Percentiles rank a stretch among this genome's conserved stretches.
Conservation (phyloP, 2,113 vertebrate genomes). For the Mystacornis crossleyi region DNA sequence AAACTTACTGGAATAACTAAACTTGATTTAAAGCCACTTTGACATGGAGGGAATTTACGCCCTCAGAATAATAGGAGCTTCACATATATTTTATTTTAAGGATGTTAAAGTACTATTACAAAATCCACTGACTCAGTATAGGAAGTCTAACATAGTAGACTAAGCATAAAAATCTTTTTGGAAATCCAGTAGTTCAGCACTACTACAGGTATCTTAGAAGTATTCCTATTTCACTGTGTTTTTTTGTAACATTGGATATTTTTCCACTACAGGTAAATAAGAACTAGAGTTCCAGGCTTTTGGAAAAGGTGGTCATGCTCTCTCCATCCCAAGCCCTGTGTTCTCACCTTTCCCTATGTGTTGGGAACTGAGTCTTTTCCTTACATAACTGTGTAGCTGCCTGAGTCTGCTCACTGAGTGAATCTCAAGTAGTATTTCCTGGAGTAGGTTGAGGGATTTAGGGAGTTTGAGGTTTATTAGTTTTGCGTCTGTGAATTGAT, state of each 20-base stretch:
- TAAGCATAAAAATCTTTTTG: not conserved
- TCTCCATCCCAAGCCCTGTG: not conserved
- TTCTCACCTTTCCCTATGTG: not conserved
- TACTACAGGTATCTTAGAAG: not conserved
- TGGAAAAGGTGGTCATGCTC: not conserved
- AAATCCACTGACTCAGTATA: not conserved
- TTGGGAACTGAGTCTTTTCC: not conserved
- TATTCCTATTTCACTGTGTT: not conserved
- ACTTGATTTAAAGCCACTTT: not conserved
- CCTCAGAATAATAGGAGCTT: not conserved
- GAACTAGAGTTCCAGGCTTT: not conserved
- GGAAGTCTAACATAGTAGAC: not conserved
- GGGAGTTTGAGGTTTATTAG: not conserved
- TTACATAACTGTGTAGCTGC: not conserved
- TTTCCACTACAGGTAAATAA: not conserved
- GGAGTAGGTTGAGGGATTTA: not conserved
- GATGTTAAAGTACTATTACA: not conserved
- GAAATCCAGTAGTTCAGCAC: not conserved
- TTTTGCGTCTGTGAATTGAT: not conserved
- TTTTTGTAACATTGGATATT: not conserved
- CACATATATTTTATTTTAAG: not conserved
- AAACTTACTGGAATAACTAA: not conserved
- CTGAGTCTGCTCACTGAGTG: not conserved
- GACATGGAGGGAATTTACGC: not conserved
- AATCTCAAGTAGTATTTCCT: not conserved